These are phyloP conservation scores for Diaperis boleti DNA, from an alignment of 2,888 invertebrate species.

Conservation along the genomic window DNA sequence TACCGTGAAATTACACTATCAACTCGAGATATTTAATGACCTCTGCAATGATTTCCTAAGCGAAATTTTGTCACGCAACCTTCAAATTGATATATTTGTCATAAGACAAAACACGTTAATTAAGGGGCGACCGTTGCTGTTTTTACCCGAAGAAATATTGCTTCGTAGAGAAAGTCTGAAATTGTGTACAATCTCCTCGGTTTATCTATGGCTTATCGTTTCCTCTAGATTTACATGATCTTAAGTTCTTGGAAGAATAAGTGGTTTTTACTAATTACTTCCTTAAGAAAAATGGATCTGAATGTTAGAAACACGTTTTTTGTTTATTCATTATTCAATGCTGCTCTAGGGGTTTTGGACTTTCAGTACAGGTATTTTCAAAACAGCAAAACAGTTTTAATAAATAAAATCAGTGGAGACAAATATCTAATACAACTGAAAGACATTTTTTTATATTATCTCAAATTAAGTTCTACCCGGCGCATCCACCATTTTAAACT, in stretches of 20 bases:
- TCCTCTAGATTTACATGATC: background rate
- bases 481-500: too few relatives aligned
- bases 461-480: too few relatives aligned
- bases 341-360: too few relatives aligned
- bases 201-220: slow-evolving; percentile 8
- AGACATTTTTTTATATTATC: too few relatives aligned
- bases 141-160: slow-evolving; percentile 19
- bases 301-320: too few relatives aligned
- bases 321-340: too few relatives aligned
- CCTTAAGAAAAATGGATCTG: too few relatives aligned
- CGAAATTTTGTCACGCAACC: slow-evolving; percentile 36
- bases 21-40: slow-evolving; percentile 42
- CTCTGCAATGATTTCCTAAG: slow-evolving; percentile 36
- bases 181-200: slow-evolving; percentile 16
- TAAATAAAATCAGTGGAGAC: too few relatives aligned
- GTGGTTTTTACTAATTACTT: too few relatives aligned
- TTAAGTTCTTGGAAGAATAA: background rate
- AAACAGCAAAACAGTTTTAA: too few relatives aligned
- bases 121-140: slow-evolving; percentile 2
- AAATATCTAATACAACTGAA: too few relatives aligned
- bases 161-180: slow-evolving; percentile 16
- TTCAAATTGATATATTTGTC: slow-evolving; percentile 35
- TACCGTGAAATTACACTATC: slow-evolving; percentile 44
- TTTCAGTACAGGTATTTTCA: too few relatives aligned
- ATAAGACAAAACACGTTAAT: slow-evolving; percentile 33